Percentiles rank a stretch among this genome's conserved stretches.
Evolutionary conservation across 2,113 vertebrate genomes (phyloP).

Genomic region (Ameiurus melas): DNA sequence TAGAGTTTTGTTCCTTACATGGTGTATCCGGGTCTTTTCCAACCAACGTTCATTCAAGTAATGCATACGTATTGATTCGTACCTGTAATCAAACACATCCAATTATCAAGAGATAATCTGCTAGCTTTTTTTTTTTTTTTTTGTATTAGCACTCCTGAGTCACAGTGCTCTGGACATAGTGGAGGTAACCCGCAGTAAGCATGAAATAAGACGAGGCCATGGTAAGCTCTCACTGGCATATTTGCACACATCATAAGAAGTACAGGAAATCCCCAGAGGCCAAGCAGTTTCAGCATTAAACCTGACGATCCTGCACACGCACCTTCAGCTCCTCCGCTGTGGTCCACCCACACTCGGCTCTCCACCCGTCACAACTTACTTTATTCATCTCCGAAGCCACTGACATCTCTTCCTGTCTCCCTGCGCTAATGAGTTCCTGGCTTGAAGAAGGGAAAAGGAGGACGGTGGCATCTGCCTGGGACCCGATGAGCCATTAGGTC

Average conservation of each 20-base stretch:
- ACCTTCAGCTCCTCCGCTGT: slow-evolving; percentile 15
- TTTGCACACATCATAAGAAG: slow-evolving; percentile 36
- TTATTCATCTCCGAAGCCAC: slow-evolving; percentile 36
- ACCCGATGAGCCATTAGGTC: slow-evolving; percentile 22
- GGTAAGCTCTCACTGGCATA: background rate
- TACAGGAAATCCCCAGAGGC: slow-evolving; percentile 40
- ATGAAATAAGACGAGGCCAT: background rate
- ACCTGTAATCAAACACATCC: background rate
- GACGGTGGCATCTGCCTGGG: slow-evolving; percentile 32
- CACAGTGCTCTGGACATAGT: background rate
- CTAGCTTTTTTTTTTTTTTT: background rate
- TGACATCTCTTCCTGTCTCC: background rate
- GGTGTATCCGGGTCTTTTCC: background rate
- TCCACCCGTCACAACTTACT: slow-evolving; percentile 35
- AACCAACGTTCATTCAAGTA: background rate
- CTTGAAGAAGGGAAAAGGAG: background rate
- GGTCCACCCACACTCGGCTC: slow-evolving; percentile 11
- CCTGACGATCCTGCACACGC: slow-evolving; percentile 25
- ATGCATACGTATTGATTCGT: background rate
- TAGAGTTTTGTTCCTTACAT: background rate
- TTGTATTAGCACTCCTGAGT: background rate
- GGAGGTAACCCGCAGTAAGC: background rate
- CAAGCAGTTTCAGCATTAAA: slow-evolving; percentile 13
- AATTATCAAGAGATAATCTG: background rate
- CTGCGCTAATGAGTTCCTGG: slow-evolving; percentile 44